phyloP scores from a whole-genome alignment of 2,888 invertebrate genomes.

The Dynastes grantii region DNA sequence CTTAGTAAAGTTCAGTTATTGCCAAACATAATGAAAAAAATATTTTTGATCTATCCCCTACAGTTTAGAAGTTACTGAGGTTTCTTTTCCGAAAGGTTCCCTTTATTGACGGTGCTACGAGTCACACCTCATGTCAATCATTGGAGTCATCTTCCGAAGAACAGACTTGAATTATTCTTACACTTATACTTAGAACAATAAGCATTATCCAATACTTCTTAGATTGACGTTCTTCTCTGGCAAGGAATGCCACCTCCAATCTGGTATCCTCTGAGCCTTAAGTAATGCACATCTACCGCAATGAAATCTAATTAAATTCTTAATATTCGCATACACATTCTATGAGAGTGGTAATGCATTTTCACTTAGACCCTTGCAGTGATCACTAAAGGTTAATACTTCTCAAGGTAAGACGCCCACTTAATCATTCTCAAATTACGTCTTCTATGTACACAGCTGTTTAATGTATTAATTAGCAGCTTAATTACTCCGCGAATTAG shows the following conservation, averaged over 20 bases:
- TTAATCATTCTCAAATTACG: constrained; percentile 28
- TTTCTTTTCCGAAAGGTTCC: no score
- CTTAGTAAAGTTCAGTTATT: no score
- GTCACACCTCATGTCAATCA: no score
- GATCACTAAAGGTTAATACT: background rate
- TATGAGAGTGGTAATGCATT: constrained; percentile 8
- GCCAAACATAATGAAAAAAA: no score
- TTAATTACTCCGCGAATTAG: constrained; percentile 27
- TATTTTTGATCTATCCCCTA: no score
- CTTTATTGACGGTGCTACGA: no score
- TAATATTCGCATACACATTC: background rate
- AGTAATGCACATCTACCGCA: constrained; percentile 5
- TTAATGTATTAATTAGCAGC: constrained; percentile 23
- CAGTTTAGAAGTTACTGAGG: no score
- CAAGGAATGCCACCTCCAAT: background rate
- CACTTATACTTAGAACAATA: no score
- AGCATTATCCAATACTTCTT: no score
- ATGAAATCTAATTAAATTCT: constrained; percentile 3
- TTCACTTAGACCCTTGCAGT: background rate
- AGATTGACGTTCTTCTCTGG: background rate
- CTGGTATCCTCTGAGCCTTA: no score
- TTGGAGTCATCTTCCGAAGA: no score
- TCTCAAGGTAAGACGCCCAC: constrained; percentile 26
- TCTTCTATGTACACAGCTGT: constrained; percentile 10
- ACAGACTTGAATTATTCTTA: no score